Base-by-base conservation (phyloP, 2,113 vertebrate species). In the Nematolebias whitei region DNA sequence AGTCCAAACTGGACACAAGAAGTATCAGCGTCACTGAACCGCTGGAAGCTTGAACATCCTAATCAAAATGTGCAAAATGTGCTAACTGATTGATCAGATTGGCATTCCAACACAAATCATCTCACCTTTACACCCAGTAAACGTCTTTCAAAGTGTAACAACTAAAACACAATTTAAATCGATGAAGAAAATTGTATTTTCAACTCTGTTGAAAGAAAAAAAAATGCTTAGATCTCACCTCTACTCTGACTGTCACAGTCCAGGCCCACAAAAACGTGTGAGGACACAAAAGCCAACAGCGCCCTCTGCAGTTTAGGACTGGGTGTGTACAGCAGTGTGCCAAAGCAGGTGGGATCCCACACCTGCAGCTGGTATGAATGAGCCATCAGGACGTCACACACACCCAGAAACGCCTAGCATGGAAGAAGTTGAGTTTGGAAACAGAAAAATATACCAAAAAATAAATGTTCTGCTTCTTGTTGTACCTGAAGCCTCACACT, bases 371-470 rank as follows among this genome's bases (percentile, higher is more conserved):
- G 93, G 85, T 94, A 93, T 67, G 90, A 94, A 54, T 95, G 89
- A 83, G 95, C 93, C 14, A 92, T 89, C 78, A 98, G 89, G 51
- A 95, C 85, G 56, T 97, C 96, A 63, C 95, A 97, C 12, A 96
- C 85, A 4, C 93, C 90, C 76, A 93, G 68, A 55, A 98, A 97
- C 12, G 94, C 93, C 96, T 98, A 1, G 9, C 1, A 14, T 3
- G 14, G 41, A 8, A 23, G 0, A 38, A 24, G 0, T 7, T 78
- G 26, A 60, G 0, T 22, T 61, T 0, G 47, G 9, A 62, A 14
- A 24, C 9, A 0, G 0, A 0, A 24, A 15, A 5, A 23, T 5
- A 12, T 5, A 35, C 0, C 4, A 3, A 39, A 19, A 38, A 2
- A 4, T 8, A 35, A 5, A 10, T 38, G 12, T 18, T 12, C 1